Percentiles rank a stretch among this genome's conserved stretches.
Evolutionary conservation across 92 coral and sea anemone species (phyloP).

Genomic region (Nematostella vectensis): DNA sequence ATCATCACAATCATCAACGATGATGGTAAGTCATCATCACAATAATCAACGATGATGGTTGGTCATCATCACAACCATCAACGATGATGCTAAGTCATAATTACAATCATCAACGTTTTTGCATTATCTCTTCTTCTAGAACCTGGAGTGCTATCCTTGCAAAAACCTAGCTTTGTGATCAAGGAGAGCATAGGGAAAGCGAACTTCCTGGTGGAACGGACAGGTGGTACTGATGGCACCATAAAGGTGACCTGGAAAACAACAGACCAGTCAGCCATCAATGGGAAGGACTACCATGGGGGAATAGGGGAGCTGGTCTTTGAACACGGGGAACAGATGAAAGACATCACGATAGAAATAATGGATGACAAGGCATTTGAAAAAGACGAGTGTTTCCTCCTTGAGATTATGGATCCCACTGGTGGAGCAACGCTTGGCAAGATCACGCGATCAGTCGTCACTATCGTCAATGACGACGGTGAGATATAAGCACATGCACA

Average conservation of each 20-base stretch:
- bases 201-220: constrained; percentile 62
- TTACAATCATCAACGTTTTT: too few species aligned
- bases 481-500: constrained; percentile 15
- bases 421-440: constrained; percentile 86
- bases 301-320: constrained; percentile 69
- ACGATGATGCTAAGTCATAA: constrained; percentile 90
- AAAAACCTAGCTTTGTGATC: constrained; percentile 84
- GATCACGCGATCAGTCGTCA: constrained; percentile 64
- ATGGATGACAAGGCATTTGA: constrained; percentile 91
- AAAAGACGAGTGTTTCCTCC: constrained; percentile 78
- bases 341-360: constrained; percentile 64
- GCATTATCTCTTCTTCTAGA: constrained; percentile 19
- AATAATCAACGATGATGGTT: constrained; percentile 95
- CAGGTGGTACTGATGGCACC: constrained; percentile 86
- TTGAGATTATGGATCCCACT: constrained; percentile 69
- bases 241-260: constrained; percentile 77
- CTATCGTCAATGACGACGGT: constrained; percentile 94
- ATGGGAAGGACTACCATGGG: constrained; percentile 82
- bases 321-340: constrained; percentile 88
- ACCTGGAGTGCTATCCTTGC: constrained; percentile 83
- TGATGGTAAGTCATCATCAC: constrained; percentile 90
- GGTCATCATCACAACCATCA: constrained; percentile 76
- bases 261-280: constrained; percentile 74
- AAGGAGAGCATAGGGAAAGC: constrained; percentile 93
- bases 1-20: constrained; percentile 93